These are phyloP conservation scores for Channa argus DNA, from an alignment of 2,113 vertebrate genomes.

Conservation along the genomic window DNA sequence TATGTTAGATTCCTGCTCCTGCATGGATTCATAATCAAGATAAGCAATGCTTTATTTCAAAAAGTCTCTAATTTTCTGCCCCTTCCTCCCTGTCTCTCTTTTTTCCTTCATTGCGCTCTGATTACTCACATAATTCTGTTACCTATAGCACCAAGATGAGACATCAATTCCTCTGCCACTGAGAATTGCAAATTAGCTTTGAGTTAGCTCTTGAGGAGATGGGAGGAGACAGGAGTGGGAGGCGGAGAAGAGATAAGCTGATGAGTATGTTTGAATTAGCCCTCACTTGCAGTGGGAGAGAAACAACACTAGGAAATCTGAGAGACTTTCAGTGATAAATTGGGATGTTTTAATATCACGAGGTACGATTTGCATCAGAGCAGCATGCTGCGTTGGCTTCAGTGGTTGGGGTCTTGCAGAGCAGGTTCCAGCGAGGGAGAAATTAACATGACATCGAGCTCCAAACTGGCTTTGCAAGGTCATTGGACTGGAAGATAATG, in stretches of 20 bases:
- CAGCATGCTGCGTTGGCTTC: conserved; percentile 25
- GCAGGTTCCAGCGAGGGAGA: conserved; percentile 23
- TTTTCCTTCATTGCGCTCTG: conserved; percentile 40
- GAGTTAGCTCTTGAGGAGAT: conserved; percentile 76
- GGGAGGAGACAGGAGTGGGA: conserved; percentile 75
- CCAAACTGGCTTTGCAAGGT: conserved; percentile 45
- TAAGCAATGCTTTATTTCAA: conserved; percentile 47
- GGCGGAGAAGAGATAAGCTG: conserved; percentile 72
- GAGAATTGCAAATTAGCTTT: conserved; percentile 81
- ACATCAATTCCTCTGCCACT: conserved; percentile 72
- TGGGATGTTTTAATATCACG: conserved; percentile 50
- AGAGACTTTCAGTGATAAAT: conserved; percentile 67
- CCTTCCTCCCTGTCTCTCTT: conserved; percentile 7
- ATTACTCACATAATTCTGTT: conserved; percentile 77
- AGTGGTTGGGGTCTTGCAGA: conserved; percentile 13
- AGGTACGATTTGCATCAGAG: conserved; percentile 50
- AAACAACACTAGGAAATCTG: conserved; percentile 50
- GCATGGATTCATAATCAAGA: conserved; percentile 56
- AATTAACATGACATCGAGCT: conserved; percentile 42
- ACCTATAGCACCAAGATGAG: conserved; percentile 73
- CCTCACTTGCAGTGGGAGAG: conserved; percentile 53
- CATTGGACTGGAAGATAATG: conserved; percentile 53
- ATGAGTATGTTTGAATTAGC: conserved; percentile 72
- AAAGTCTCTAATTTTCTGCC: conserved; percentile 16
- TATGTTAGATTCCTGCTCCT: conserved; percentile 18